Conservation (phyloP, 2,797 vertebrate genomes). For the Spheniscus humboldti region DNA sequence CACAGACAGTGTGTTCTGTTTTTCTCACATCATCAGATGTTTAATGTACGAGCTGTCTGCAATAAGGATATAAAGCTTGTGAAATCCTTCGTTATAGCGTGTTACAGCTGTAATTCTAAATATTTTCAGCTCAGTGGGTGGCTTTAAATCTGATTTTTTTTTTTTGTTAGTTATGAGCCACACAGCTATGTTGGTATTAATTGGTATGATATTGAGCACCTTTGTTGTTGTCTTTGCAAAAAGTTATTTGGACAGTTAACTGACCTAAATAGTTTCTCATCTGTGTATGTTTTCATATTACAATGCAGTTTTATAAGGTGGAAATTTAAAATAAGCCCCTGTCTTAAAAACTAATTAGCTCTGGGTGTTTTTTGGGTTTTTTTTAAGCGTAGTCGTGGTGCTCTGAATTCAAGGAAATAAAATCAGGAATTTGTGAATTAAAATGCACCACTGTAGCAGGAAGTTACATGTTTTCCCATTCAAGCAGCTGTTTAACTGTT, state of each 20-base stretch:
- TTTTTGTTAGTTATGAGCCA: not conserved
- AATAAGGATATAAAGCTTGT: not conserved
- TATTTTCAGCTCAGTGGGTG: constrained; percentile 17
- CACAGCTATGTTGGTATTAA: not conserved
- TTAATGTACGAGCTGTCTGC: not conserved
- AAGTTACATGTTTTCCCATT: not conserved
- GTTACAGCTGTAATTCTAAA: not conserved
- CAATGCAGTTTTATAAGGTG: not conserved
- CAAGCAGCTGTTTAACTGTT: not conserved
- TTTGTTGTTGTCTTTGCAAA: not conserved
- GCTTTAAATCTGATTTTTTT: not conserved
- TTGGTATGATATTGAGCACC: not conserved
- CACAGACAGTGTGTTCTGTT: not conserved
- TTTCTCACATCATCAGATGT: constrained; percentile 36
- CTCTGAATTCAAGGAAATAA: constrained; percentile 8
- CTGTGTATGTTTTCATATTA: not conserved
- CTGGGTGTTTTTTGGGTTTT: not conserved
- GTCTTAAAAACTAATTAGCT: not conserved
- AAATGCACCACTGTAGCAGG: not conserved
- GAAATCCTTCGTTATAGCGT: constrained; percentile 2
- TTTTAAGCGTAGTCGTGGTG: not conserved
- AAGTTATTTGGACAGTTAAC: not conserved
- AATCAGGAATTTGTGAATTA: constrained; percentile 21
- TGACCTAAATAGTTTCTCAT: not conserved
- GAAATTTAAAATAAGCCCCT: not conserved